A percentile compares a stretch with the other conserved stretches of the same genome.
Conservation (phyloP, 2,797 vertebrate genomes). For the Xiphorhynchus erythropygius region DNA sequence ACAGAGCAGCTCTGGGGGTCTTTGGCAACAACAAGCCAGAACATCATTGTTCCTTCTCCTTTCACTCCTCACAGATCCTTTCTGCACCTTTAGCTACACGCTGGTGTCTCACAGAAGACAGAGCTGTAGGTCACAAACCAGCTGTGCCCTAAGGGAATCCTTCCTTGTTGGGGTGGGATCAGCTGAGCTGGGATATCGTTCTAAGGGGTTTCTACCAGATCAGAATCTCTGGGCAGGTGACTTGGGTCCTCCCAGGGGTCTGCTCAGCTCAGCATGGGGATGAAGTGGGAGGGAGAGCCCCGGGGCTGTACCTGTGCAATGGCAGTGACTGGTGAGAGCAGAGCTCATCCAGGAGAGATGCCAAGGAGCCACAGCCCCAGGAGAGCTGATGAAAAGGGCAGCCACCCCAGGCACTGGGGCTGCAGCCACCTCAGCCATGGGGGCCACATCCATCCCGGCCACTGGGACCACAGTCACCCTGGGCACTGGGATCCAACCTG, state of each 20-base stretch:
- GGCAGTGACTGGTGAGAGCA: background rate
- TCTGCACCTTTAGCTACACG: background rate
- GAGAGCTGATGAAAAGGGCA: rapidly evolving
- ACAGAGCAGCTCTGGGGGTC: background rate
- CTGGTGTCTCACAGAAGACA: background rate
- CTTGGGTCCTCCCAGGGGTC: background rate
- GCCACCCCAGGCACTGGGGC: background rate
- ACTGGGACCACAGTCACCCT: background rate
- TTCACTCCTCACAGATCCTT: background rate
- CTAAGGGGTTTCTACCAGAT: background rate
- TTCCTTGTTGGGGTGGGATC: background rate
- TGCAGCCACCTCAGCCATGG: no score
- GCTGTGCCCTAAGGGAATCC: background rate
- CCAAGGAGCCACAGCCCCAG: rapidly evolving
- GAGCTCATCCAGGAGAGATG: background rate
- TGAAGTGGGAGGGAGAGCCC: background rate
- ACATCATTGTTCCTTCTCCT: background rate
- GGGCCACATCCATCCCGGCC: background rate
- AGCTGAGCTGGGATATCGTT: background rate
- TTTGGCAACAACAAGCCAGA: background rate
- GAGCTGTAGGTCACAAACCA: background rate
- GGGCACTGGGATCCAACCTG: background rate
- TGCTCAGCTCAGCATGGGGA: background rate
- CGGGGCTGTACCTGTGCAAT: background rate
- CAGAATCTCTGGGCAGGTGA: background rate